Evolutionary conservation across 2,888 invertebrate species (phyloP).

Genomic region (Cryptus viduatorius): DNA sequence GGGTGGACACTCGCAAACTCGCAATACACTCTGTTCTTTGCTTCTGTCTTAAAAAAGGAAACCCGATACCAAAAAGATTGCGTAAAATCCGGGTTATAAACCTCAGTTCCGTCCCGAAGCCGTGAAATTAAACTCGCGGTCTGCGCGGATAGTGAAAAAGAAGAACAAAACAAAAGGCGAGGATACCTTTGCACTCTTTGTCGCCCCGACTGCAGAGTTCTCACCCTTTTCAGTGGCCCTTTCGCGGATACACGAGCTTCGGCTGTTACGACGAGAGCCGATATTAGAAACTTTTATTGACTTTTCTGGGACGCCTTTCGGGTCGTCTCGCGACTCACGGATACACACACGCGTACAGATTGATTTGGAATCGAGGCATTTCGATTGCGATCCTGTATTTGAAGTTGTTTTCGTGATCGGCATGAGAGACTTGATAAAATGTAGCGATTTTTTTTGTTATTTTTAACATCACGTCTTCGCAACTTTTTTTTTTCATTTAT

Average conservation of each 20-base stretch:
- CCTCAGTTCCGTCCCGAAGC: slow-evolving; percentile 65
- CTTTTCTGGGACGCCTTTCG: slow-evolving; percentile 52
- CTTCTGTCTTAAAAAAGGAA: slow-evolving; percentile 22
- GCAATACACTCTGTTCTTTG: slow-evolving; percentile 26
- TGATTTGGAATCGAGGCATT: slow-evolving; percentile 24
- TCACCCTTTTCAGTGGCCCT: slow-evolving; percentile 15
- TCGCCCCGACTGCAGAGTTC: slow-evolving; percentile 25
- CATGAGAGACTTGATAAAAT: background rate
- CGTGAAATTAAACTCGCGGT: slow-evolving; percentile 70
- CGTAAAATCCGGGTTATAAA: slow-evolving; percentile 70
- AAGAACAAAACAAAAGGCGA: slow-evolving; percentile 18
- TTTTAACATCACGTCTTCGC: background rate
- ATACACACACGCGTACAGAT: slow-evolving; percentile 2
- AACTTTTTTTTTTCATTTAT: background rate
- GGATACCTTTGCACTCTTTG: slow-evolving; percentile 15
- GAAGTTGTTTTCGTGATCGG: slow-evolving; percentile 41
- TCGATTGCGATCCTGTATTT: slow-evolving; percentile 17
- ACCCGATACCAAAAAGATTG: slow-evolving; percentile 58
- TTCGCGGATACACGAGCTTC: slow-evolving; percentile 30
- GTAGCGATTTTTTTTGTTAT: background rate
- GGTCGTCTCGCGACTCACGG: slow-evolving; percentile 11
- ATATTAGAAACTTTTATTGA: slow-evolving; percentile 68
- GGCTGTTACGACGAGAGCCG: slow-evolving; percentile 13
- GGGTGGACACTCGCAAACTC: slow-evolving; percentile 28
- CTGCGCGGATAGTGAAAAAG: slow-evolving; percentile 11